Conservation (phyloP, 1,140 invertebrate genomes). For the Mylabris phalerata region DNA sequence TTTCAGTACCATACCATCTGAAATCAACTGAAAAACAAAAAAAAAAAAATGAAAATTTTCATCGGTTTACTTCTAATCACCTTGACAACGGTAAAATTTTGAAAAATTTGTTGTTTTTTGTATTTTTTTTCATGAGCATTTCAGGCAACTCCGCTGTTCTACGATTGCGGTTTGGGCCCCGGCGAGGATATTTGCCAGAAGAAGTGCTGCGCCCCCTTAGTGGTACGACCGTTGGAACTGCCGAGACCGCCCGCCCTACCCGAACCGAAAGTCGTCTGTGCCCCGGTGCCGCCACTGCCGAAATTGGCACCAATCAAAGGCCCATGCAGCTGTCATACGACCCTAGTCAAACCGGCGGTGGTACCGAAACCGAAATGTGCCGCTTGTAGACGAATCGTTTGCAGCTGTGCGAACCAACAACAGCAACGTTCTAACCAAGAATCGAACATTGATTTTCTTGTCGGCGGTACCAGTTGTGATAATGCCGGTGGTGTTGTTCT, state of each 20-base stretch:
- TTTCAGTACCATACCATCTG: no score
- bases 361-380: slow-evolving; percentile 26
- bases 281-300: slow-evolving; percentile 7
- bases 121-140: no score
- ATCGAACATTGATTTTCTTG: neutral
- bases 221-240: slow-evolving; percentile 22
- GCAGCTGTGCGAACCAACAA: neutral
- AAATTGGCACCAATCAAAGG: slow-evolving; percentile 25
- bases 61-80: no score
- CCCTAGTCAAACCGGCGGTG: slow-evolving; percentile 27
- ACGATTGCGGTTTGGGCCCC: slow-evolving; percentile 10
- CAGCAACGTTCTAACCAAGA: neutral
- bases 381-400: neutral
- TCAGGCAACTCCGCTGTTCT: neutral
- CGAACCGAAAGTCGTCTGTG: slow-evolving; percentile 20
- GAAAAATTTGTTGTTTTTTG: no score
- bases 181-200: slow-evolving; percentile 7
- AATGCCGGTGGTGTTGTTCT: neutral
- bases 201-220: slow-evolving; percentile 11
- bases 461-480: no score
- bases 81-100: no score
- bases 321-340: slow-evolving; percentile 26
- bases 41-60: no score
- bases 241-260: slow-evolving; percentile 15
- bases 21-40: no score